Percentiles rank a stretch among this genome's conserved stretches.
phyloP scores from a whole-genome alignment of 37 sponge, comb jelly and placozoan genomes.

The Theonella swinhoei region DNA sequence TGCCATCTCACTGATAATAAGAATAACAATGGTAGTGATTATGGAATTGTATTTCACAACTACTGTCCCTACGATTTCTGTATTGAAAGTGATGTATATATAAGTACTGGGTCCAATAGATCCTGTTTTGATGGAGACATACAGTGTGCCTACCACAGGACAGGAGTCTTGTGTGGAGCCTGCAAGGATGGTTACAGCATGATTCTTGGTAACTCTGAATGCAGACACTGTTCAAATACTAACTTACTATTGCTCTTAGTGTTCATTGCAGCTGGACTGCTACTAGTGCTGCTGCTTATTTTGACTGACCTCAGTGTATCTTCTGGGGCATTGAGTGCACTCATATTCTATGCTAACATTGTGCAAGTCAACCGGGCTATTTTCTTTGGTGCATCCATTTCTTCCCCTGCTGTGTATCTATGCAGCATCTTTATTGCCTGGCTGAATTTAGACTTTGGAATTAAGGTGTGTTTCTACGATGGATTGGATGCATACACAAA shows the following conservation, averaged over 20 bases:
- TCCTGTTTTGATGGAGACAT: no score
- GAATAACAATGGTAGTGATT: background rate
- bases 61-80: conserved; percentile 20
- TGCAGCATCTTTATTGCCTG: conserved; percentile 8
- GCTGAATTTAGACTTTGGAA: conserved; percentile 48
- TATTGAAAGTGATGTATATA: background rate
- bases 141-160: background rate
- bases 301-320: conserved; percentile 2
- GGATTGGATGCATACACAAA: conserved; percentile 35
- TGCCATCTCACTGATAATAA: background rate
- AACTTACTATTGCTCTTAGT: background rate
- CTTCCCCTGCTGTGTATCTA: background rate
- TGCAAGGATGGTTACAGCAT: background rate
- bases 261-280: conserved; percentile 20
- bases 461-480: conserved; percentile 39
- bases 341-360: conserved; percentile 31
- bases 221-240: background rate
- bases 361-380: conserved; percentile 5
- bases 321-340: conserved; percentile 11
- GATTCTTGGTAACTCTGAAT: background rate
- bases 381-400: background rate
- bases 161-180: conserved; percentile 5
- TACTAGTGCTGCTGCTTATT: conserved; percentile 10
- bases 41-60: background rate
- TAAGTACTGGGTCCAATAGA: background rate